Percentiles rank a stretch among this genome's conserved stretches.
Evolutionary conservation across 2,797 vertebrate genomes (phyloP).

Genomic region (Picus viridis): DNA sequence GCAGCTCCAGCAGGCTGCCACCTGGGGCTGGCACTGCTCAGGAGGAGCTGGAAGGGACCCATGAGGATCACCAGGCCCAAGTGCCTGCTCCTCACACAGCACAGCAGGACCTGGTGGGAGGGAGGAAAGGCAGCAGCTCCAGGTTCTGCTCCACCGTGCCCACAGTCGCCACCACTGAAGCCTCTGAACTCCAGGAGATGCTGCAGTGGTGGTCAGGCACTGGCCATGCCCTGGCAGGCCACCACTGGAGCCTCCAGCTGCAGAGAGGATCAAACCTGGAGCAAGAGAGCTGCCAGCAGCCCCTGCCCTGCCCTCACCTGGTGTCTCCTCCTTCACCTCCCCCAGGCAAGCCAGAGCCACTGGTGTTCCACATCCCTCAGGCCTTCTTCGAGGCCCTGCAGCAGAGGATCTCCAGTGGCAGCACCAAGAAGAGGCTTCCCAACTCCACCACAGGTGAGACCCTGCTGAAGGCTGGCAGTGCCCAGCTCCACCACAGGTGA

Average conservation of each 20-base stretch:
- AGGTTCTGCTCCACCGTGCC: no score
- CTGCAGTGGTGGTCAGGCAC: background rate
- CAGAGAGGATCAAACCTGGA: background rate
- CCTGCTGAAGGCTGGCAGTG: no score
- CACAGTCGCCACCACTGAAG: no score
- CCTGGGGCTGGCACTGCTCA: no score
- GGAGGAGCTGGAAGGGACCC: no score
- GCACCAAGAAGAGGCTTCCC: slow-evolving; percentile 86
- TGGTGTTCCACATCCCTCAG: slow-evolving; percentile 92
- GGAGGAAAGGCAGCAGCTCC: no score
- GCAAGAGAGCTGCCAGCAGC: background rate
- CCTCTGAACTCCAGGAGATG: no score
- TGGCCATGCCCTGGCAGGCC: background rate
- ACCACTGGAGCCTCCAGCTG: background rate
- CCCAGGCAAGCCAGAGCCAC: slow-evolving; percentile 87
- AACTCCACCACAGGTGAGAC: slow-evolving; percentile 11
- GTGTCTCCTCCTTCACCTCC: background rate
- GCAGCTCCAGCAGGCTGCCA: no score
- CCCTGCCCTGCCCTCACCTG: background rate
- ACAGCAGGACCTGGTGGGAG: no score
- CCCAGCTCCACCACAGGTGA: no score
- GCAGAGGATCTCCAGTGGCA: slow-evolving; percentile 89
- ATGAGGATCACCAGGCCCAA: no score
- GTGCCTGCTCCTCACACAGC: no score
- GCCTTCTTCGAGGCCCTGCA: slow-evolving; percentile 91